Base-by-base conservation (phyloP, 2,797 vertebrate genomes). In the Ctenopoma kingsleyae region DNA sequence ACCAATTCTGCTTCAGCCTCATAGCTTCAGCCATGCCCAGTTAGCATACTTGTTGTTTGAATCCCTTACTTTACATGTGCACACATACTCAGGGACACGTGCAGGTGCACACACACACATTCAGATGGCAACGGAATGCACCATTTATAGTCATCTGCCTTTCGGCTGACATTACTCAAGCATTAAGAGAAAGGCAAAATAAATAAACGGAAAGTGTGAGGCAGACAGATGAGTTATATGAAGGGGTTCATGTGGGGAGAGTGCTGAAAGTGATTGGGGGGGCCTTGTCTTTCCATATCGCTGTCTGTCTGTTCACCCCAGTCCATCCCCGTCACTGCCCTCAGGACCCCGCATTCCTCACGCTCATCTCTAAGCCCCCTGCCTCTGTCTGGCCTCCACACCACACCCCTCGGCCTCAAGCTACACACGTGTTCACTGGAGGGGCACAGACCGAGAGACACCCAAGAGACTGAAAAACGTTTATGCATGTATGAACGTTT, bases 231-330 rank as follows among this genome's bases (percentile, higher is more conserved):
- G 82, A 84, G 61, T 70, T 80, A 53, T 59, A 41, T 48, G 55
- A 63, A 48, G 22, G 43, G 52, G 71, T 54, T 86, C 78, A 66
- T 80, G 55, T 88, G 85, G 86, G 87, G 59, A 59, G 60, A 76
- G 84, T 73, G 78, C 35, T 43, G 81, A 23, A 52, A n/a, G n/a
- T 62, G 49, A 82, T 81, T 8, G 8, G 30, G 77, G 19, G 30
- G 41, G 30, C 13, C 73, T 84, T 66, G 60, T 61, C 72, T 84
- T 94, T 91, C 91, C 91, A 82, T 90, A 87, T 91, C 77, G 49
- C 77, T 4, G 84, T 48, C 76, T 92, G 79, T 88, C 89, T 83
- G 87, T 78, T 85, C 54, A 71, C 61, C 67, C 8, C 57, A 13
- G 70, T 74, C 69, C 64, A 41, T 71, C 83, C 63, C 38, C 4